Evolutionary conservation across 2,797 vertebrate species (phyloP).

Genomic region (Crenichthys baileyi): DNA sequence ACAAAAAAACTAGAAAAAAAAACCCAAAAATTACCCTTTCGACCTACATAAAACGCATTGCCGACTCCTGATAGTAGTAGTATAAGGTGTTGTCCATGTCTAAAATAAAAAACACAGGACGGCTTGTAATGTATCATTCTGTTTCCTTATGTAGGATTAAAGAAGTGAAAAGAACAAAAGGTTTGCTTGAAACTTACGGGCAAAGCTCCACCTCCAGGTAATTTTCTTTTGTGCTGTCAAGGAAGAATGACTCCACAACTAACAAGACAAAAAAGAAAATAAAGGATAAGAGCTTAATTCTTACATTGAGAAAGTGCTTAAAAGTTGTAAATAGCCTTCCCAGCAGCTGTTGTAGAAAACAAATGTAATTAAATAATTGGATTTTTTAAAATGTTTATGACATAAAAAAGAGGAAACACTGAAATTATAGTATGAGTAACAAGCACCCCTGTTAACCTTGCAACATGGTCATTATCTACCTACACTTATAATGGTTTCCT

Average conservation of each 20-base stretch:
- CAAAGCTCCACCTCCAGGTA: constrained; percentile 95
- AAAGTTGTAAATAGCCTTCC: constrained; percentile 19
- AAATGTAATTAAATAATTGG: constrained; percentile 20
- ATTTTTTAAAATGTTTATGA: constrained; percentile 12
- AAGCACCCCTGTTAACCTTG: constrained; percentile 19
- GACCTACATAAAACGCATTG: constrained; percentile 1
- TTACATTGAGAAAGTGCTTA: constrained; percentile 10
- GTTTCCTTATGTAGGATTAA: neutral
- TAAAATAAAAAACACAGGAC: constrained; percentile 68
- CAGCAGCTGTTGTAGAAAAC: neutral
- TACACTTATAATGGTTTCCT: constrained; percentile 56
- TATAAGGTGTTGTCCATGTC: constrained; percentile 92
- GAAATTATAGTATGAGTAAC: constrained; percentile 20
- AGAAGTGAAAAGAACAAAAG: constrained; percentile 6
- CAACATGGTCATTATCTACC: constrained; percentile 50
- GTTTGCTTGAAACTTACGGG: constrained; percentile 84
- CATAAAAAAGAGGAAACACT: constrained; percentile 15
- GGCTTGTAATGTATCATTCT: neutral
- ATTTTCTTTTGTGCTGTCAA: constrained; percentile 84
- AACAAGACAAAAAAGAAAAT: constrained; percentile 16
- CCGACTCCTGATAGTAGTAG: constrained; percentile 88
- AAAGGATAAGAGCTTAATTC: constrained; percentile 24
- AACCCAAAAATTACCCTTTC: neutral
- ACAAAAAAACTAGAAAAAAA: neutral
- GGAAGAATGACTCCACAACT: constrained; percentile 96